Evolutionary conservation across 1,140 invertebrate genomes (phyloP).

Genomic region (Ooceraea biroi): DNA sequence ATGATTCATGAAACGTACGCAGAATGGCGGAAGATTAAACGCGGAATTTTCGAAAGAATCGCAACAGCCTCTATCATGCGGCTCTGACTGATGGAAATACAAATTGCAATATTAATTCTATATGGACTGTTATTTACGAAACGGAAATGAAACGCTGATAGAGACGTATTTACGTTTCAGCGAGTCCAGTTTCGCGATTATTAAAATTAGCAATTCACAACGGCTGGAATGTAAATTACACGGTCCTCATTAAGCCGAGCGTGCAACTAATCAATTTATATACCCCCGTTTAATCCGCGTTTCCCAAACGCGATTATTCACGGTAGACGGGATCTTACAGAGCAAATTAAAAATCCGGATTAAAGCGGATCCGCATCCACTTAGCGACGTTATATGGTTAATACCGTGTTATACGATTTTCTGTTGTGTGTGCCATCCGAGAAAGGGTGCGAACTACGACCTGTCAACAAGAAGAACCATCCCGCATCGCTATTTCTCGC

Average conservation of each 20-base stretch:
- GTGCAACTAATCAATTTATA: constrained; percentile 64
- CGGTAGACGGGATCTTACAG: constrained; percentile 60
- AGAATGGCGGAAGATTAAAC: constrained; percentile 44
- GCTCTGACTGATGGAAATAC: constrained; percentile 56
- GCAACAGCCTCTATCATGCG: constrained; percentile 25
- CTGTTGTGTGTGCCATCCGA: neutral
- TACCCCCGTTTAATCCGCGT: constrained; percentile 58
- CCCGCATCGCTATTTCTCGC: neutral
- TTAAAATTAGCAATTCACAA: constrained; percentile 64
- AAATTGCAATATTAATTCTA: constrained; percentile 63
- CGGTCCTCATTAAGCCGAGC: constrained; percentile 59
- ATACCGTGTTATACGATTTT: constrained; percentile 56
- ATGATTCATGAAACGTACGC: constrained; percentile 40
- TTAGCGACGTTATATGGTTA: constrained; percentile 48
- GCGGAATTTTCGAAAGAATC: constrained; percentile 56
- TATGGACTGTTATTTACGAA: constrained; percentile 55
- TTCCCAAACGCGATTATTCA: constrained; percentile 64
- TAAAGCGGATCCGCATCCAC: constrained; percentile 58
- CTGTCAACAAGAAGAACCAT: neutral
- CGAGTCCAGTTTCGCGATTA: constrained; percentile 56
- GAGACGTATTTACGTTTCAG: constrained; percentile 58
- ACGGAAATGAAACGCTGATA: constrained; percentile 56
- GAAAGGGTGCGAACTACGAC: neutral
- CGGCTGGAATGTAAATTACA: constrained; percentile 55
- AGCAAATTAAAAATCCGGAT: constrained; percentile 64